Percentiles rank a stretch among this genome's conserved stretches.
These are phyloP conservation scores for Petrolisthes cinctipes DNA, from an alignment of 2,888 invertebrate genomes.

Conservation along the genomic window DNA sequence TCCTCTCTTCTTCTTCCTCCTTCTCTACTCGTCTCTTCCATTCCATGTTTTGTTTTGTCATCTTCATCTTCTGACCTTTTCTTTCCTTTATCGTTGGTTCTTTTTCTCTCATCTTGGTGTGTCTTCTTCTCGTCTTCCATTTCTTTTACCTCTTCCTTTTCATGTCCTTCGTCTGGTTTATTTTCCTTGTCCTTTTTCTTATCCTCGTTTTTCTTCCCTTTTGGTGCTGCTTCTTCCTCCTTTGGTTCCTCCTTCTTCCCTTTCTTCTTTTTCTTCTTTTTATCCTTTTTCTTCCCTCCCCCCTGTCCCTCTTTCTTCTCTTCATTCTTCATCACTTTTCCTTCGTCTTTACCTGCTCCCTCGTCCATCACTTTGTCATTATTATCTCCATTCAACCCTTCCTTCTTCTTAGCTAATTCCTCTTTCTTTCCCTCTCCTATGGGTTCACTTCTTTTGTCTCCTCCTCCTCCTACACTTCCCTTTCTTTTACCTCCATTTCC, in stretches of 20 bases:
- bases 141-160: background rate
- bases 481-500: background rate
- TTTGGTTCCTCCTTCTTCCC: background rate
- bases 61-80: background rate
- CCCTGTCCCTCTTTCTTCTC: background rate
- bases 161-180: background rate
- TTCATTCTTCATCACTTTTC: background rate
- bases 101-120: background rate
- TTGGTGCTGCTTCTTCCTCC: background rate
- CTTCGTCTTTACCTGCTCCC: background rate
- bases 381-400: background rate
- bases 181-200: background rate
- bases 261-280: background rate
- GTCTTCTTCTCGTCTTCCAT: background rate
- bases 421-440: background rate
- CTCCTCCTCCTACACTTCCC: background rate
- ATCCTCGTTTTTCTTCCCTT: background rate
- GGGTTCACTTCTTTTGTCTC: background rate
- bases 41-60: too few species aligned
- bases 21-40: background rate
- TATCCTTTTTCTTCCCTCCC: background rate
- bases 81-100: background rate
- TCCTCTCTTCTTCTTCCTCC: background rate
- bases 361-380: background rate
- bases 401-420: background rate